Evolutionary conservation across 2,113 vertebrate genomes (phyloP).

Genomic region (Stercorarius parasiticus): DNA sequence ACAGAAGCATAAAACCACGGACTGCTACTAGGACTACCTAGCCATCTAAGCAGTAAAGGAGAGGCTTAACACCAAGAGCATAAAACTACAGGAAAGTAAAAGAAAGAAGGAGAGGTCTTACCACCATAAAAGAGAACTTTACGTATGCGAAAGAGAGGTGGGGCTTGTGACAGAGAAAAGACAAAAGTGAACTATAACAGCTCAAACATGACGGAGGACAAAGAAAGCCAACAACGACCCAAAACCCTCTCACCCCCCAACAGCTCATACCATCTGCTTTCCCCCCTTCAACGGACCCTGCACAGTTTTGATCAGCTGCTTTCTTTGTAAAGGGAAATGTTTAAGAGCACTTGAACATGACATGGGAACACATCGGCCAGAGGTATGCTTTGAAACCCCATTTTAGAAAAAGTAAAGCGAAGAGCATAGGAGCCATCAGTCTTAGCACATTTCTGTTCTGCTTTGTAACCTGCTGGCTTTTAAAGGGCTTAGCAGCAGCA

Average conservation of each 20-base stretch:
- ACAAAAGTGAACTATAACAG: constrained; percentile 7
- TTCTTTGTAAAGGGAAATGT: not conserved
- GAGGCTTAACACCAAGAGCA: not conserved
- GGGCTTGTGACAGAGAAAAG: constrained; percentile 78
- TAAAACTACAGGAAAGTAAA: not conserved
- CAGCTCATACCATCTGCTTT: not conserved
- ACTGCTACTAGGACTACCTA: not conserved
- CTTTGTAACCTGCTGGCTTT: not conserved
- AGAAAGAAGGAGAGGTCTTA: constrained; percentile 72
- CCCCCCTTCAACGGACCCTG: not conserved
- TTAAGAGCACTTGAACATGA: not conserved
- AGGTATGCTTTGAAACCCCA: not conserved
- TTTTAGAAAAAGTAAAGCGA: not conserved
- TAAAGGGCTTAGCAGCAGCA: not conserved
- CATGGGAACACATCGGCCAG: not conserved
- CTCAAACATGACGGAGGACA: not conserved
- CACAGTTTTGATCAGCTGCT: not conserved
- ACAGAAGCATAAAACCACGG: not conserved
- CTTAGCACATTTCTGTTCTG: not conserved
- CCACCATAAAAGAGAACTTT: constrained; percentile 83
- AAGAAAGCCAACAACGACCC: not conserved
- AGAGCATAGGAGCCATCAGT: not conserved
- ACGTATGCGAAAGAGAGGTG: constrained; percentile 81
- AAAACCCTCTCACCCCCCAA: not conserved
- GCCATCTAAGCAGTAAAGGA: constrained; percentile 1